A percentile compares a stretch with the other conserved stretches of the same genome.
Evolutionary conservation across 2,797 vertebrate species (phyloP).

Genomic region (Anabacerthia variegaticeps): DNA sequence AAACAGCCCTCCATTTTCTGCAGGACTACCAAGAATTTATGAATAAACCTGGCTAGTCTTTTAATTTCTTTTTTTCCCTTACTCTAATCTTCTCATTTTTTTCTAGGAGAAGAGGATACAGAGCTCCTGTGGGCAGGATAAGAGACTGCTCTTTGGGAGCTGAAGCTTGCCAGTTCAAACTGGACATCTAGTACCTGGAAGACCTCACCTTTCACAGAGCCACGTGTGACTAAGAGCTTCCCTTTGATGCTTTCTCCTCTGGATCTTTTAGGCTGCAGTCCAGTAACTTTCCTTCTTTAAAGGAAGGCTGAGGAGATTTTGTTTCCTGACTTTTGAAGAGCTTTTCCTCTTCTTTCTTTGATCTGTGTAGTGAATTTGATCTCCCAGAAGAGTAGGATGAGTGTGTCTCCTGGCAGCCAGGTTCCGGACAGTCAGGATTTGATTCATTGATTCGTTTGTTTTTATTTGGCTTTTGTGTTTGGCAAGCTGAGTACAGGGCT

Average conservation of each 20-base stretch:
- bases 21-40: neutral
- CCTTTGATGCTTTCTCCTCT: conserved; percentile 58
- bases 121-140: neutral
- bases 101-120: neutral
- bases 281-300: conserved; percentile 70
- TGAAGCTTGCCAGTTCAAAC: neutral
- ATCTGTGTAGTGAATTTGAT: conserved; percentile 66
- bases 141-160: neutral
- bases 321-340: conserved; percentile 68
- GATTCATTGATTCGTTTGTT: conserved; percentile 55
- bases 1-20: neutral
- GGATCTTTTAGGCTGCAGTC: conserved; percentile 58
- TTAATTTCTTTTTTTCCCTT: neutral
- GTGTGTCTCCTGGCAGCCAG: neutral
- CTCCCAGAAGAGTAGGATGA: conserved; percentile 62
- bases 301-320: conserved; percentile 57
- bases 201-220: conserved; percentile 40
- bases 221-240: neutral
- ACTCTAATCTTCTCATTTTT: neutral
- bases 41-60: neutral
- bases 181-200: conserved; percentile 36
- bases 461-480: conserved; percentile 42
- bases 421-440: conserved; percentile 43
- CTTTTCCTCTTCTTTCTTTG: conserved; percentile 68
- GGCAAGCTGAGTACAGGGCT: neutral